Base-by-base conservation (phyloP, 2,113 vertebrate species). In the Gymnocephalus cernua region DNA sequence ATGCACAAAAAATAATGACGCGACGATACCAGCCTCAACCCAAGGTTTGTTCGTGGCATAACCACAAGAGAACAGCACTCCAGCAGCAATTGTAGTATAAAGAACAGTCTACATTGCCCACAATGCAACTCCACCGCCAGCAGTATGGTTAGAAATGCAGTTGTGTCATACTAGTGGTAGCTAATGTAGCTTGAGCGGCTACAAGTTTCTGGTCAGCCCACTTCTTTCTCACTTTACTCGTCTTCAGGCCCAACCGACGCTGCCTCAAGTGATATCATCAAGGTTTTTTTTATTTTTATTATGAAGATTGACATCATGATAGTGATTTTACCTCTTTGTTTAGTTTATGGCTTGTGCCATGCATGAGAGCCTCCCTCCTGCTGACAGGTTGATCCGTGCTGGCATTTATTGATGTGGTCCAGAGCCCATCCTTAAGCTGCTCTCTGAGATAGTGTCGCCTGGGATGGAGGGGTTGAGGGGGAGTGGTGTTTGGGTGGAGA, bases 361-460 rank as follows among this genome's bases (percentile, higher is more conserved):
- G 56, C 41, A 62, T 35, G 19, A 69, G 27, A 70, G 19, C 25
- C 69, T 44, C 53, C n/a, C 14, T 72, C 58, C 73, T 65, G 66
- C 58, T 89, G 89, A 90, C 76, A 79, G 62, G 76, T 74, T 89
- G 82, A 89, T 86, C 79, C 86, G 57, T 47, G 57, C n/a, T 83
- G 82, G 56, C 56, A 2, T 87, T 80, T 89, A 86, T 83, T 85
- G 89, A 86, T 80, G 82, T 72, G 76, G 71, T 74, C 84, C 25
- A 23, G 67, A 83, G 78, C 80, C 84, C 54, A 19, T 79, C 51
- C 54, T 74, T 87, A 84, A 84, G 71, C 63, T 67, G 50, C 80
- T 79, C 82, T 73, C 50, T 73, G 59, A 83, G 85, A 85, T 81
- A 88, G 59, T 77, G 76, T 83, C 68, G 41, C 54, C 64, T 59